Conservation (phyloP, 2,888 invertebrate genomes). For the Melanargia galathea region DNA sequence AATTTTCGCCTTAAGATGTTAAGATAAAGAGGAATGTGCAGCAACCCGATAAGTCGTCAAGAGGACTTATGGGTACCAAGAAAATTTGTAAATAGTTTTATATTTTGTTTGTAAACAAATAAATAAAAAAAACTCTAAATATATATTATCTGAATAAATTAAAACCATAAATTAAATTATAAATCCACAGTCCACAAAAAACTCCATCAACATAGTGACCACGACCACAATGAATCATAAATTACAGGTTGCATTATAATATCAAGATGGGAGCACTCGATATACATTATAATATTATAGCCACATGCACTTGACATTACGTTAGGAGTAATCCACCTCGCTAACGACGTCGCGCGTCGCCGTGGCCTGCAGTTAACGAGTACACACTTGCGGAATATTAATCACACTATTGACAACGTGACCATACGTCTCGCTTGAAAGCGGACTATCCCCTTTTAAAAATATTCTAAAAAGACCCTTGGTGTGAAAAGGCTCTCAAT, state of each 20-base stretch:
- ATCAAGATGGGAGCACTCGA: slow-evolving; percentile 10
- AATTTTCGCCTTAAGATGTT: too few relatives aligned
- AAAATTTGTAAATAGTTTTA: too few relatives aligned
- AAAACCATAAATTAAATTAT: neutral
- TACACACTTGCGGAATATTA: slow-evolving; percentile 35
- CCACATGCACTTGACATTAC: slow-evolving; percentile 17
- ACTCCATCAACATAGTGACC: slow-evolving; percentile 6
- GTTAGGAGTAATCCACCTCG: slow-evolving; percentile 18
- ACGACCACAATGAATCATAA: slow-evolving; percentile 12
- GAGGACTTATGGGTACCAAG: too few relatives aligned
- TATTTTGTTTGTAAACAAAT: too few relatives aligned
- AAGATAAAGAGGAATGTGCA: too few relatives aligned
- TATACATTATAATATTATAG: neutral
- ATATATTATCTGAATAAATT: neutral
- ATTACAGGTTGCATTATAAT: slow-evolving; percentile 12
- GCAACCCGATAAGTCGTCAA: too few relatives aligned
- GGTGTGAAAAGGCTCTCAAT: too few relatives aligned
- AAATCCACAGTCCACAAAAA: slow-evolving; percentile 6
- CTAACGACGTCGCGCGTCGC: slow-evolving; percentile 30
- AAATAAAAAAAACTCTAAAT: too few relatives aligned
- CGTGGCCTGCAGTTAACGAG: slow-evolving; percentile 26
- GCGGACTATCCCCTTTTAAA: neutral
- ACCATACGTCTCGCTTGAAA: neutral
- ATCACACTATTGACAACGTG: slow-evolving; percentile 28
- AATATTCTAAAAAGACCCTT: neutral